Evolutionary conservation across 2,888 invertebrate species (phyloP), one percentile per base, ranked within the genome.

Genomic region (Geotrupes spiniger): DNA sequence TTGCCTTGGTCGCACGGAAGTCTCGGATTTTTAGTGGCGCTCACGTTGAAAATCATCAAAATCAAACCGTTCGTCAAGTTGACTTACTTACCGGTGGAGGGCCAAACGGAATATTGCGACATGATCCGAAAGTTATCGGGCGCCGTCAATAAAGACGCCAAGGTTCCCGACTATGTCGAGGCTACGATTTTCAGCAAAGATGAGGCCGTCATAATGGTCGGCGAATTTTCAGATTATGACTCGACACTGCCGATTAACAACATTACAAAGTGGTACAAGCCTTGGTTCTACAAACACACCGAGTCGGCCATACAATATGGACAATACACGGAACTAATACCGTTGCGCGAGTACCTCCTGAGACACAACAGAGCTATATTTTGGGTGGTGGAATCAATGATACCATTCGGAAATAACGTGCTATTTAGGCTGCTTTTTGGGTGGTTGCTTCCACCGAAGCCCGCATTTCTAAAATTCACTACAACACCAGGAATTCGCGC

Each of bases 371-470:
- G 84, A 57, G 78, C 84, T 1, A 85, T 85, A 43, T 85, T 85
- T 65, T 85, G 85, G 85, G 85, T 85, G 0, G 80, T 85, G 0
- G 84, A 85, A 70, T 80, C 81, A 12, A 84, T 85, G 85, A 74
- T 85, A 37, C 81, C 84, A 0, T 83, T 84, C 56, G 85, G 85
- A n/a, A 85, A 85, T 58, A 69, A 84, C 59, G 76, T 77, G 0
- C 9, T 83, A 3, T 85, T 85, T 39, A 45, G 50, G 46, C 63
- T 75, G 2, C 57, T 83, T 0, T 80, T 85, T 58, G 85, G 85
- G 0, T 85, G 84, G 84, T 66, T 85, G 0, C 63, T 84, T 17
- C 85, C 85, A 0, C 85, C 85, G 0, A 85, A 85, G 63, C 83
- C 83, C 2, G 85, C 85, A 0, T 85, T 85, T 63, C 65, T 85